Evolutionary conservation across 2,888 invertebrate species (phyloP).

Genomic region (Amphipoea lucens): DNA sequence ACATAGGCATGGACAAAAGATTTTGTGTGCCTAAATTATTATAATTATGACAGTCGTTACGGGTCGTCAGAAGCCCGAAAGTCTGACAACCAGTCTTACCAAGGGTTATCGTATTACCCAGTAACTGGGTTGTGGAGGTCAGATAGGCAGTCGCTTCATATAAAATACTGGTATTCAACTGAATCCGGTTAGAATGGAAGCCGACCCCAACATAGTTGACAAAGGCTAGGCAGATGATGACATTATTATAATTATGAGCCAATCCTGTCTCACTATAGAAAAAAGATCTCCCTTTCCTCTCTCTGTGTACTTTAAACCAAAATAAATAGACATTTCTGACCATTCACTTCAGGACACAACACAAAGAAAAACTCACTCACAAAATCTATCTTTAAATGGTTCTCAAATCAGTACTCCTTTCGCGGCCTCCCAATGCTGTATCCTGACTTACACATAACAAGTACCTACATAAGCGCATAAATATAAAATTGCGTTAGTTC

Average conservation of each 20-base stretch:
- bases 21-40: background rate
- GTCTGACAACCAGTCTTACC: too few relatives aligned
- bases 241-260: too few relatives aligned
- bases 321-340: background rate
- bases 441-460: conserved; percentile 31
- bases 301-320: background rate
- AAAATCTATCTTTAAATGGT: conserved; percentile 48
- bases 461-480: conserved; percentile 46
- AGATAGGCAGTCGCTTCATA: too few relatives aligned
- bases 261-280: too few relatives aligned
- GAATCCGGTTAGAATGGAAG: too few relatives aligned
- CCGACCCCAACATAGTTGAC: too few relatives aligned
- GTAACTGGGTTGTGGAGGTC: too few relatives aligned
- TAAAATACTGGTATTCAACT: too few relatives aligned
- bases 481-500: conserved; percentile 68
- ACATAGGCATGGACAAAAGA: background rate
- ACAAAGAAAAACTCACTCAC: conserved; percentile 6
- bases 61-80: too few relatives aligned
- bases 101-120: too few relatives aligned
- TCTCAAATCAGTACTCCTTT: conserved; percentile 24
- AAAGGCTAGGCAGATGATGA: background rate
- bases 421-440: conserved; percentile 40
- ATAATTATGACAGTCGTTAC: too few relatives aligned
- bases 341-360: background rate
- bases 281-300: background rate